These are phyloP conservation scores for Hyperoplus lanceolatus DNA, from an alignment of 2,797 vertebrate species.

Conservation along the genomic window DNA sequence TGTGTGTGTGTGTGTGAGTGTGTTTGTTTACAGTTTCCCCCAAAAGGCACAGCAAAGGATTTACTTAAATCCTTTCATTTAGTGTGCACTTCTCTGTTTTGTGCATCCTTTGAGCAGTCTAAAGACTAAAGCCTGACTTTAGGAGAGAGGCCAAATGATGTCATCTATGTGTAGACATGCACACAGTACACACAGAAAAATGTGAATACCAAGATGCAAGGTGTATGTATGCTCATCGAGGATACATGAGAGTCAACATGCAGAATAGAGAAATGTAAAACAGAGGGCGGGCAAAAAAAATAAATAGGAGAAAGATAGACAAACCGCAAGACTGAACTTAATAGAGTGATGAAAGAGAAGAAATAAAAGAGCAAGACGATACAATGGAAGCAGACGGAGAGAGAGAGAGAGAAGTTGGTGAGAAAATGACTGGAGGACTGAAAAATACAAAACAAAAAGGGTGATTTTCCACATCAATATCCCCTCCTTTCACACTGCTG, in stretches of 20 bases:
- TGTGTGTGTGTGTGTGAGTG: too few species aligned
- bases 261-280: conserved; percentile 1
- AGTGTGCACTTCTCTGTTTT: conserved; percentile 44
- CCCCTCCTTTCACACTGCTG: conserved; percentile 61
- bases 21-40: conserved; percentile 49
- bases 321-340: conserved; percentile 13
- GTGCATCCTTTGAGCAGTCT: conserved; percentile 67
- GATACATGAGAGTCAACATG: conserved; percentile 29
- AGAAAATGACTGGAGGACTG: conserved; percentile 50
- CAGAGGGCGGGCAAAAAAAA: background rate
- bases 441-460: conserved; percentile 69
- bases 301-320: conserved; percentile 1
- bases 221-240: background rate
- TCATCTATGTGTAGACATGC: conserved; percentile 13
- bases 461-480: conserved; percentile 79
- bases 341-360: conserved; percentile 21
- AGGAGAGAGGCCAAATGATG: conserved; percentile 57
- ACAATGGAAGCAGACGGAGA: conserved; percentile 41
- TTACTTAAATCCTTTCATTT: conserved; percentile 74
- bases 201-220: conserved; percentile 34
- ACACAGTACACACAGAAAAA: conserved; percentile 28
- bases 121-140: conserved; percentile 58
- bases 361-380: conserved; percentile 37
- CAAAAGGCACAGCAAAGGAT: conserved; percentile 65
- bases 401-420: conserved; percentile 14